Percentiles rank a stretch among this genome's conserved stretches.
These are phyloP conservation scores for Anseranas semipalmata DNA, from an alignment of 2,113 vertebrate species.

Conservation along the genomic window DNA sequence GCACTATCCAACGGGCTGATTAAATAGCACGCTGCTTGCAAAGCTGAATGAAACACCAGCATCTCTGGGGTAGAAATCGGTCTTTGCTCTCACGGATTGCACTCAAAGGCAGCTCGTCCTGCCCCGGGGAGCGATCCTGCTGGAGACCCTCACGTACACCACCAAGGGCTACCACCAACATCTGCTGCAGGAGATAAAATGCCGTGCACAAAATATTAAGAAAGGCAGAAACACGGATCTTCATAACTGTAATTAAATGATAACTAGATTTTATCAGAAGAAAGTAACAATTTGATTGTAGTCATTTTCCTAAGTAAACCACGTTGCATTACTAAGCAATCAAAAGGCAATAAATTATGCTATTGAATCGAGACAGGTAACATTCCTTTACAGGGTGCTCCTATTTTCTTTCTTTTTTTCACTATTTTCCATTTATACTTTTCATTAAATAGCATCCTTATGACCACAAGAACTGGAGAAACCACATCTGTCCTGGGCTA, in stretches of 20 bases:
- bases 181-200: fast-evolving
- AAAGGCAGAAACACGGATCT: neutral
- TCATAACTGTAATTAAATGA: neutral
- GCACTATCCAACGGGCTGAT: fast-evolving
- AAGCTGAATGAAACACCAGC: fast-evolving
- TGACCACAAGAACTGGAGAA: neutral
- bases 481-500: fast-evolving
- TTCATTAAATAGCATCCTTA: neutral
- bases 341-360: neutral
- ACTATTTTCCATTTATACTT: neutral
- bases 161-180: neutral
- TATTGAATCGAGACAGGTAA: neutral
- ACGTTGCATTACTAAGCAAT: neutral
- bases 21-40: fast-evolving
- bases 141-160: no score
- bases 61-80: fast-evolving
- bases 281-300: neutral
- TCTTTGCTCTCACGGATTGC: fast-evolving
- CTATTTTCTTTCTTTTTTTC: no score
- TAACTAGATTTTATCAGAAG: neutral
- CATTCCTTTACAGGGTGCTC: neutral
- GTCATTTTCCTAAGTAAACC: neutral
- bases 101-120: fast-evolving
- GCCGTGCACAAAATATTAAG: fast-evolving
- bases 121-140: neutral